Evolutionary conservation across 2,113 vertebrate species (phyloP), one percentile per base, ranked within the genome.

Genomic region (Symphodus melops): DNA sequence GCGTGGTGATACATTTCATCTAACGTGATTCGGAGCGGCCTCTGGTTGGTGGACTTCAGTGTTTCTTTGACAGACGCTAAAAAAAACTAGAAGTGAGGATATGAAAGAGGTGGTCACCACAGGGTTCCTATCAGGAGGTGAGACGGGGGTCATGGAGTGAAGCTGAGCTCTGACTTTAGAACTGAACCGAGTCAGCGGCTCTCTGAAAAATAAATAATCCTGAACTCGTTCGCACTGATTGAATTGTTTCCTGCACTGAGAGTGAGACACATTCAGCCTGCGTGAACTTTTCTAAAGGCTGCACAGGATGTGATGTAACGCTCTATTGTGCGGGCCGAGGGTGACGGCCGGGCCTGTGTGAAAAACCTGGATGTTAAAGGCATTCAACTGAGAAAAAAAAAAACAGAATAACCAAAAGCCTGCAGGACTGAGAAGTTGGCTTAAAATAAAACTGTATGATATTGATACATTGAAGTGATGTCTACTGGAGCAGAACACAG

Each of bases 241-340:
- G 16, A 4, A 28, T 60, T 44, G 56, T 81, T 72, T 70, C 60
- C 70, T 21, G 55, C 20, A 54, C 41, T n/a, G 4, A 28, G 39
- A 16, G 48, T 8, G 20, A 46, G 4, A 52, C 9, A 63, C 68
- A 52, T 59, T 57, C 42, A 72, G 44, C 9, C 16, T 16, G 0
- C 61, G 63, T 53, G 44, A 52, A 61, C 58, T 19, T 70, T 56
- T 68, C 14, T 49, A 46, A 66, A 61, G 6, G 42, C 60, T 9
- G 7, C 58, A 76, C 83, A 85, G 76, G 84, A 84, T 87, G 67
- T 88, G 83, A 87, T 65, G 84, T 60, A 77, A 87, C 28, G 19
- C 28, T 37, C 80, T 25, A 75, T 77, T 87, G 84, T 82, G 71
- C 56, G 72, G 17, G 69, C 33, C 67, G n/a, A 60, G 76, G 48